Evolutionary conservation across 1,140 invertebrate species (phyloP).

Genomic region (Holcopasites calliopsidis): DNA sequence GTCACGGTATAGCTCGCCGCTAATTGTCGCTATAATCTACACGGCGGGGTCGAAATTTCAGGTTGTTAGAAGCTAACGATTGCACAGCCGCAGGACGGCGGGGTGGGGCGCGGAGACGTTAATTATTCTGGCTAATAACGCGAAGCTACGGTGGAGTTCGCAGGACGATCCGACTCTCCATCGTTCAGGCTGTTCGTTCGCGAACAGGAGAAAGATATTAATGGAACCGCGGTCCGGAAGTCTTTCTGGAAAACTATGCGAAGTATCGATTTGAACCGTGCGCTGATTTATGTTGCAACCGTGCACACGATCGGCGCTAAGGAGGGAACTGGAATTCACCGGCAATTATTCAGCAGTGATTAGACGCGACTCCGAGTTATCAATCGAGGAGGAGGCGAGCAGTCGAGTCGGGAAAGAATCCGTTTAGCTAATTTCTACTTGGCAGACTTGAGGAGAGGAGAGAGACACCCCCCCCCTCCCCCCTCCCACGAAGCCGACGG

Average conservation of each 20-base stretch:
- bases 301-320: neutral
- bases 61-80: slow-evolving; percentile 70
- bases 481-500: slow-evolving; percentile 21
- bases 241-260: neutral
- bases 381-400: slow-evolving; percentile 12
- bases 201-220: slow-evolving; percentile 16
- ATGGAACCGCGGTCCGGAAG: neutral
- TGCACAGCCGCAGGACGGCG: slow-evolving; percentile 44
- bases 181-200: slow-evolving; percentile 3
- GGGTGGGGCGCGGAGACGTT: slow-evolving; percentile 57
- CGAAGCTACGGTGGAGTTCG: slow-evolving; percentile 47
- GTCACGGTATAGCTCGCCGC: slow-evolving; percentile 59
- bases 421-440: slow-evolving; percentile 64
- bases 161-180: slow-evolving; percentile 34
- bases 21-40: slow-evolving; percentile 66
- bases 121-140: slow-evolving; percentile 74
- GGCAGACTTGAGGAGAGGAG: slow-evolving; percentile 17
- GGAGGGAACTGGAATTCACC: slow-evolving; percentile 4
- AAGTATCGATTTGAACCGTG: slow-evolving; percentile 9
- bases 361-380: slow-evolving; percentile 44
- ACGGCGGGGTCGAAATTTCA: slow-evolving; percentile 65
- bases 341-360: slow-evolving; percentile 35
- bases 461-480: neutral
- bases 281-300: slow-evolving; percentile 28
- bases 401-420: slow-evolving; percentile 51